Evolutionary conservation across 1,140 invertebrate genomes (phyloP).

Genomic region (Lycorma delicatula): DNA sequence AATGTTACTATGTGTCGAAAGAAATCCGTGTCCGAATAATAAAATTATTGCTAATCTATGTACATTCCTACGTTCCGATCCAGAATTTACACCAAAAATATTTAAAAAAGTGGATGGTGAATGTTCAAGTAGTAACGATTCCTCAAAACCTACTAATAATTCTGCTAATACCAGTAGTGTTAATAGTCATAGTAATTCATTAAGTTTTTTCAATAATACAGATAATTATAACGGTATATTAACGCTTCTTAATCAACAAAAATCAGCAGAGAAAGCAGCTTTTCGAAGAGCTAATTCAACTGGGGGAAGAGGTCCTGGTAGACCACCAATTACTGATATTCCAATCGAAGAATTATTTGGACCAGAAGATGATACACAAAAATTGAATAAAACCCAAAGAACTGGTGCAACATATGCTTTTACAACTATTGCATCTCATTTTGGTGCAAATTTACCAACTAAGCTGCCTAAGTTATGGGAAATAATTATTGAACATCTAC

Average conservation of each 20-base stretch:
- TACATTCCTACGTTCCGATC: constrained; percentile 74
- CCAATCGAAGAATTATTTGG: constrained; percentile 23
- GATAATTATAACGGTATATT: constrained; percentile 34
- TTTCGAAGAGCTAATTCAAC: constrained; percentile 30
- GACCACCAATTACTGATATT: constrained; percentile 27
- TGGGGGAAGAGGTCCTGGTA: constrained; percentile 28
- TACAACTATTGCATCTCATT: constrained; percentile 51
- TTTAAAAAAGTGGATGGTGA: background rate
- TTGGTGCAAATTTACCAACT: constrained; percentile 54
- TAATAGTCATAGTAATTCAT: background rate
- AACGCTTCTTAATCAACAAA: constrained; percentile 36
- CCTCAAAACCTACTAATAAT: no score
- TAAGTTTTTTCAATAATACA: constrained; percentile 3
- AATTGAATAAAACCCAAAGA: constrained; percentile 59
- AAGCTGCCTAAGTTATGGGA: constrained; percentile 75
- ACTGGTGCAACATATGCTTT: constrained; percentile 71
- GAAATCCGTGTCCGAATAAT: constrained; percentile 70
- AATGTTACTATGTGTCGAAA: constrained; percentile 61
- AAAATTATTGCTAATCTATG: constrained; percentile 87
- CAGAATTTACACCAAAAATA: constrained; percentile 61
- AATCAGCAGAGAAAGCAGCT: constrained; percentile 30
- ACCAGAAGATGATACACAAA: constrained; percentile 36
- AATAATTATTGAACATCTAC: constrained; percentile 46
- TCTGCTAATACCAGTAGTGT: background rate
- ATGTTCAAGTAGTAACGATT: background rate